Conservation (phyloP, 2,113 vertebrate genomes). For the Herpetotheres cachinnans region DNA sequence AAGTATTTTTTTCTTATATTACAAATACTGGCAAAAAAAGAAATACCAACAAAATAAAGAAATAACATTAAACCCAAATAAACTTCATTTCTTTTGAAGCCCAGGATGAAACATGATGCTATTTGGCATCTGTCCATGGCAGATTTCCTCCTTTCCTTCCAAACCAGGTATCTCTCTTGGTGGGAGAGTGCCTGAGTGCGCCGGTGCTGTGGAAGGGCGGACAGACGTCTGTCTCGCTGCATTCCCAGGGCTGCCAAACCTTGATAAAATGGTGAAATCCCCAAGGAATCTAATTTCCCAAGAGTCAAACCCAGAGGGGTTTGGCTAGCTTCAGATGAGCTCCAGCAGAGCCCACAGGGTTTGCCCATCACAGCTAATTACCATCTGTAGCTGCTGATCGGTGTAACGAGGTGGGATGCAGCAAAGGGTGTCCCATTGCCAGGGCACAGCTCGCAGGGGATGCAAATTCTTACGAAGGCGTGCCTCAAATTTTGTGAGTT, state of each 20-base stretch:
- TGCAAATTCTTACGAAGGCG: not conserved
- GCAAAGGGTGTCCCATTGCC: not conserved
- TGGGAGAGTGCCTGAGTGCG: fast-evolving
- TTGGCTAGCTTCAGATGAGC: not conserved
- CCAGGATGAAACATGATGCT: not conserved
- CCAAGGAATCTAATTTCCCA: not conserved
- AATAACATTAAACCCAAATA: not conserved
- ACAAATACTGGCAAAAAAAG: too few relatives aligned
- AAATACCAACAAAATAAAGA: not conserved
- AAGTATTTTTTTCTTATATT: not conserved
- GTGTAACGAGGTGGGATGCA: not conserved
- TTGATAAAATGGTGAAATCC: not conserved
- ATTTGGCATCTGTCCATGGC: not conserved
- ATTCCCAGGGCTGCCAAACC: not conserved
- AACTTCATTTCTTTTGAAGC: not conserved
- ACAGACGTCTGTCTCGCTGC: fast-evolving
- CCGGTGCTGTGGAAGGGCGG: not conserved
- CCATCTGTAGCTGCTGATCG: not conserved
- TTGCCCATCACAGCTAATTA: not conserved
- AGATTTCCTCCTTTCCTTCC: not conserved
- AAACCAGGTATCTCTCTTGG: not conserved
- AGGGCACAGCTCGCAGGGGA: not conserved
- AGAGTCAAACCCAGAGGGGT: not conserved
- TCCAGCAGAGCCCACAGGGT: fast-evolving
- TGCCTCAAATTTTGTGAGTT: not conserved